Percentiles rank a stretch among this genome's conserved stretches.
phyloP scores from a whole-genome alignment of 2,797 vertebrate species.

The Gambelia wislizenii region DNA sequence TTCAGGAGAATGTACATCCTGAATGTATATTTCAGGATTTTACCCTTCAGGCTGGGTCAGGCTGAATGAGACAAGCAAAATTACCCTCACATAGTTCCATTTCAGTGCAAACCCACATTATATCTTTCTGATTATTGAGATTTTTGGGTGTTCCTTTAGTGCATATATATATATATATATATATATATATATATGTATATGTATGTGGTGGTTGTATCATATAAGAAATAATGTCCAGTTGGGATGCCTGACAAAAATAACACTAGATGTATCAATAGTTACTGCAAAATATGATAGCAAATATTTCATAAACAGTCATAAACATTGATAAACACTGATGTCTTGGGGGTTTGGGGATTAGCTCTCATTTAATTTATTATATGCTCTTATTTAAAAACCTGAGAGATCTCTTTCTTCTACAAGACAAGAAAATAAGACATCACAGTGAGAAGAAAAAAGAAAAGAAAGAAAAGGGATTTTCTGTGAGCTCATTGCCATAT shows the following conservation, averaged over 20 bases:
- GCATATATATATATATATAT: too few species aligned
- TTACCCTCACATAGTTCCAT: neutral
- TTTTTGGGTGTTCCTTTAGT: neutral
- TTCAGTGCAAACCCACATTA: neutral
- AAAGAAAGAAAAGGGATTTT: conserved; percentile 45
- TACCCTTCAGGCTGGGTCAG: neutral
- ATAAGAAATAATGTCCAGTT: neutral
- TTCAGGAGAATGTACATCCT: neutral
- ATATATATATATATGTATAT: too few species aligned
- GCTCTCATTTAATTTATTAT: conserved; percentile 3
- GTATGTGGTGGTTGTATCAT: neutral
- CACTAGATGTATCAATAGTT: neutral
- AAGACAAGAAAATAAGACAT: conserved; percentile 48
- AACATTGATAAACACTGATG: neutral
- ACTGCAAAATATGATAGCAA: neutral
- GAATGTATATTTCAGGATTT: neutral
- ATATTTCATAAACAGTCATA: neutral
- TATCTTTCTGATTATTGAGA: neutral
- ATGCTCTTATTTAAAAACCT: neutral
- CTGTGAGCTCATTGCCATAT: conserved; percentile 42
- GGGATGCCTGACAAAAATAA: neutral
- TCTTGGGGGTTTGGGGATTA: neutral
- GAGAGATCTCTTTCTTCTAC: neutral
- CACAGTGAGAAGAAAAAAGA: conserved; percentile 4
- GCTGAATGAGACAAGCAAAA: neutral